These are phyloP conservation scores for Alcedo quadribrachys DNA, from an alignment of 2,797 vertebrate species.

Conservation along the genomic window DNA sequence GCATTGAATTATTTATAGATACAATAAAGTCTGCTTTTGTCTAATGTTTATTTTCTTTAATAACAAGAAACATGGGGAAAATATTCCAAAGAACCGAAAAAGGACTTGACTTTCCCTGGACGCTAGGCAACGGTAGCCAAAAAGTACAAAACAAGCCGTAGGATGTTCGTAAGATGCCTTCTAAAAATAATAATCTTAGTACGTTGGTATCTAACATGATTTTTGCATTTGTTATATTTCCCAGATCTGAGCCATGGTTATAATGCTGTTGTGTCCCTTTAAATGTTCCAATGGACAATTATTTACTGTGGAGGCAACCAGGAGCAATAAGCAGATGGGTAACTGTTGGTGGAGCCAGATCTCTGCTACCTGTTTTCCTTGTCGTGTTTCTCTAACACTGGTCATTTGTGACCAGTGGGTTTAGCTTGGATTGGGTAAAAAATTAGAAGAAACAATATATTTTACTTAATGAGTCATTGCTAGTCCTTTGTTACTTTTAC, in stretches of 20 bases:
- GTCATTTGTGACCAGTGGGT: neutral
- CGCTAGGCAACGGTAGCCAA: slow-evolving; percentile 63
- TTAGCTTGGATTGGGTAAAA: neutral
- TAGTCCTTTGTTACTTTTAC: slow-evolving; percentile 38
- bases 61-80: slow-evolving; percentile 76
- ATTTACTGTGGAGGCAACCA: neutral
- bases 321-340: neutral
- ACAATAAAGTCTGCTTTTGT: slow-evolving; percentile 76
- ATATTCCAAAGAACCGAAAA: slow-evolving; percentile 71
- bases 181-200: slow-evolving; percentile 60
- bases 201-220: neutral
- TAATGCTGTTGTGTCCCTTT: neutral
- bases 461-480: neutral
- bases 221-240: neutral
- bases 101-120: slow-evolving; percentile 71
- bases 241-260: neutral
- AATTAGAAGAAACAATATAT: neutral
- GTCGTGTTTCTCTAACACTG: neutral
- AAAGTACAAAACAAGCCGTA: slow-evolving; percentile 74
- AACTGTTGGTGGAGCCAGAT: neutral
- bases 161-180: slow-evolving; percentile 41
- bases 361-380: neutral
- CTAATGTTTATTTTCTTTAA: slow-evolving; percentile 81
- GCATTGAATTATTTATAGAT: slow-evolving; percentile 80
- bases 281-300: neutral